These are phyloP conservation scores for Drosophila lini DNA, from an alignment of 1,140 invertebrate genomes.

Conservation along the genomic window DNA sequence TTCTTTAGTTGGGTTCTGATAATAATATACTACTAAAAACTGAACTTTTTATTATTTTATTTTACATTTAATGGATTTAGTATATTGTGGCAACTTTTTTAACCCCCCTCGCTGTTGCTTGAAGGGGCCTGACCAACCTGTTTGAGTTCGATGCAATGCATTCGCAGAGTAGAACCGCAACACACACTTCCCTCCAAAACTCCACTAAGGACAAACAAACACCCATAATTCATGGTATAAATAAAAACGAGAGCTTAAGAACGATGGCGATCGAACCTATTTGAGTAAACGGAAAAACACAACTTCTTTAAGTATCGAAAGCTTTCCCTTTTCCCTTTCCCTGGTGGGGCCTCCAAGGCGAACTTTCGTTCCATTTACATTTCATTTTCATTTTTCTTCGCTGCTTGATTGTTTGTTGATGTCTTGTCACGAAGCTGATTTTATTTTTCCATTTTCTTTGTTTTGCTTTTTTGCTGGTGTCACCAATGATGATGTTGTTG, in stretches of 20 bases:
- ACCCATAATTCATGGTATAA: constrained; percentile 9
- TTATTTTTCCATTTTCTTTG: constrained; percentile 59
- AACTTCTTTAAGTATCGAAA: constrained; percentile 3
- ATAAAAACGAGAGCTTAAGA: constrained; percentile 14
- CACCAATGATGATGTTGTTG: constrained; percentile 33
- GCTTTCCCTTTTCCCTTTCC: constrained; percentile 20
- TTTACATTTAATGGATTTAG: too few relatives aligned
- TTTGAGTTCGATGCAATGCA: constrained; percentile 62
- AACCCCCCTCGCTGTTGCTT: constrained; percentile 23
- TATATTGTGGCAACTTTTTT: background rate
- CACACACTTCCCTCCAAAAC: background rate
- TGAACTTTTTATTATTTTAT: background rate
- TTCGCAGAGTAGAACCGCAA: constrained; percentile 15
- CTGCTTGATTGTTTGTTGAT: constrained; percentile 56
- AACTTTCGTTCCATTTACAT: constrained; percentile 37
- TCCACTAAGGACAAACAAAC: constrained; percentile 7
- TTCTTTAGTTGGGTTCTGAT: too few relatives aligned
- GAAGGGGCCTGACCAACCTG: constrained; percentile 41
- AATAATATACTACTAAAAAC: background rate
- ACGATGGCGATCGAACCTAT: constrained; percentile 15
- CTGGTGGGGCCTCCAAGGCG: background rate
- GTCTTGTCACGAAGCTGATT: constrained; percentile 53
- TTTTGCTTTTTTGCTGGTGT: constrained; percentile 33
- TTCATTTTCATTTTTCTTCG: constrained; percentile 44
- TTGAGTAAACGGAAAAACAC: constrained; percentile 2